phyloP scores from a whole-genome alignment of 2,113 vertebrate genomes.

The Pleuronectes platessa region DNA sequence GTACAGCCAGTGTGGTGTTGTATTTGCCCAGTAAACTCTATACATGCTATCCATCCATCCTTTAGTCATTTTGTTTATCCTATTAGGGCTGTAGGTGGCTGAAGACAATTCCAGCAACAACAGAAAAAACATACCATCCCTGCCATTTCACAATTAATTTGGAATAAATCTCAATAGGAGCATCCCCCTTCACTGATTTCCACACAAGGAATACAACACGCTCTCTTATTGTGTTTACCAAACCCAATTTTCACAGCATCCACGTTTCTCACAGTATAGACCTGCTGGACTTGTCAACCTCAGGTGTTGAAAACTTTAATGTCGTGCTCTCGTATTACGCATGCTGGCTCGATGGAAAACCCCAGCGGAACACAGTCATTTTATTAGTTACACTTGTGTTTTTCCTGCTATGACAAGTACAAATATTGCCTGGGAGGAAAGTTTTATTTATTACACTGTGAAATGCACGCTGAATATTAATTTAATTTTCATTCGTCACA shows the following conservation, averaged over 20 bases:
- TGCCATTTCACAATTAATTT: too few relatives aligned
- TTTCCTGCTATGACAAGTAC: conserved; percentile 6
- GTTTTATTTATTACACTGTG: conserved; percentile 14
- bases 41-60: neutral
- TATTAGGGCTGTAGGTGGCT: too few relatives aligned
- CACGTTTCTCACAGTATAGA: neutral
- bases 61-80: neutral
- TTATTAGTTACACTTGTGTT: neutral
- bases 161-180: too few relatives aligned
- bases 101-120: too few relatives aligned
- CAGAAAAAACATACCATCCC: too few relatives aligned
- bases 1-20: too few relatives aligned
- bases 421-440: neutral
- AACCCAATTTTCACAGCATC: neutral
- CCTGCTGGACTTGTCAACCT: neutral
- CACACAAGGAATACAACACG: neutral
- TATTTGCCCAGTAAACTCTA: neutral
- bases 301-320: neutral
- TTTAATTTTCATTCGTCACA: conserved; percentile 3
- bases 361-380: neutral
- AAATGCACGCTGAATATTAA: conserved; percentile 10
- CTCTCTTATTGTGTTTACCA: neutral
- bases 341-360: neutral
- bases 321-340: neutral
- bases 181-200: too few relatives aligned